Evolutionary conservation across 2,113 vertebrate genomes (phyloP), one percentile per base, ranked within the genome.

Genomic region (Lamprotornis superbus): DNA sequence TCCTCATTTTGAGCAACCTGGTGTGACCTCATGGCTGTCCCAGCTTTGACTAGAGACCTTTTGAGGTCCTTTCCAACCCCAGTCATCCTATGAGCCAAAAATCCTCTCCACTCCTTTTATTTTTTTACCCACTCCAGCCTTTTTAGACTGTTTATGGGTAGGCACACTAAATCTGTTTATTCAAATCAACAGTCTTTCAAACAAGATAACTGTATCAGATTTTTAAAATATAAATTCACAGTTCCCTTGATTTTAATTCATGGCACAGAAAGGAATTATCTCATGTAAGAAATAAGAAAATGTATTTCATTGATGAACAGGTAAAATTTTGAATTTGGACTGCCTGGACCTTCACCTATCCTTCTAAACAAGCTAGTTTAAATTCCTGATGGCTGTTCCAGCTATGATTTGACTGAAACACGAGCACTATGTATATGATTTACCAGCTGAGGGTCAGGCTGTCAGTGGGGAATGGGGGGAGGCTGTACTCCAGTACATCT

Each of bases 401-500:
- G 42, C 35, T 79, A 11, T 50, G 78, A 35, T 63, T 91, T 74
- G 49, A 57, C 28, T 21, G 37, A 57, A 94, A 67, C 0, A 2
- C 0, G 17, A 87, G 63, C 0, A 1, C 6, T 73, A 63, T 57
- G 44, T 69, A 5, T 24, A 8, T 16, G 44, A 70, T 39, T 79
- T 70, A 40, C 8, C 27, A 76, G 30, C 37, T 53, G 53, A 68
- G 37, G 30, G 27, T 90, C 79, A 73, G 70, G 57, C 78, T 82
- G 74, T 79, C 56, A 10, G 19, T 16, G 21, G 67, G 16, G 42
- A 81, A 53, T 27, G 21, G 4, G 15, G 7, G 5, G 25, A 83
- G 14, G 14, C 35, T 2, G 1, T 37, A 40, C n/a, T 77, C 33
- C 64, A 39, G 0, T 14, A 22, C 0, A 0, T 40, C 39, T 83